phyloP scores from a whole-genome alignment of 2,797 vertebrate genomes.

The Sebastes aleutianus region DNA sequence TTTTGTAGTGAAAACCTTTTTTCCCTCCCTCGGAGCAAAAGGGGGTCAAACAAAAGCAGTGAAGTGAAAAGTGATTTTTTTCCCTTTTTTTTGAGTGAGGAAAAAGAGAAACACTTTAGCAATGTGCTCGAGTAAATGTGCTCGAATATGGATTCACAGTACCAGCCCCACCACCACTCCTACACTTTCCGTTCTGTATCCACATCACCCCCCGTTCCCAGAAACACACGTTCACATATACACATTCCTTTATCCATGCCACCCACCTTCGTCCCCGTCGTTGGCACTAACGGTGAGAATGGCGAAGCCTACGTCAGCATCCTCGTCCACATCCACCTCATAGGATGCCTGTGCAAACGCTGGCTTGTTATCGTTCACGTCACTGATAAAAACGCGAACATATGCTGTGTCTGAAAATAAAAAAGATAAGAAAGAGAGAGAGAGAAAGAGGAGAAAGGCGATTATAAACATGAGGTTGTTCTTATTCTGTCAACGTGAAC shows the following conservation, averaged over 20 bases:
- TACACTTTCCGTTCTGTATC: neutral
- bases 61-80: neutral
- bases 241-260: neutral
- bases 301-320: slow-evolving; percentile 86
- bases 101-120: slow-evolving; percentile 1
- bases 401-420: slow-evolving; percentile 85
- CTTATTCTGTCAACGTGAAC: slow-evolving; percentile 68
- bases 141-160: neutral
- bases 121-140: neutral
- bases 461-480: slow-evolving; percentile 67
- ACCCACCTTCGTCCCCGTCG: slow-evolving; percentile 89
- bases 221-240: neutral
- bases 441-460: slow-evolving; percentile 32
- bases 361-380: slow-evolving; percentile 93
- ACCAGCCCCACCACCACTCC: neutral
- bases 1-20: neutral
- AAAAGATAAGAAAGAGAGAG: slow-evolving; percentile 26
- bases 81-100: neutral
- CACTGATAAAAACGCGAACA: slow-evolving; percentile 88
- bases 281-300: slow-evolving; percentile 87
- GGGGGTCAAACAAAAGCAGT: slow-evolving; percentile 2
- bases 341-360: slow-evolving; percentile 84
- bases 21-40: slow-evolving; percentile 5
- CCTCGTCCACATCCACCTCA: slow-evolving; percentile 87
- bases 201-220: neutral